Percentiles rank a stretch among this genome's conserved stretches.
phyloP scores from a whole-genome alignment of 2,797 vertebrate species.

The Steatocranus sp. region DNA sequence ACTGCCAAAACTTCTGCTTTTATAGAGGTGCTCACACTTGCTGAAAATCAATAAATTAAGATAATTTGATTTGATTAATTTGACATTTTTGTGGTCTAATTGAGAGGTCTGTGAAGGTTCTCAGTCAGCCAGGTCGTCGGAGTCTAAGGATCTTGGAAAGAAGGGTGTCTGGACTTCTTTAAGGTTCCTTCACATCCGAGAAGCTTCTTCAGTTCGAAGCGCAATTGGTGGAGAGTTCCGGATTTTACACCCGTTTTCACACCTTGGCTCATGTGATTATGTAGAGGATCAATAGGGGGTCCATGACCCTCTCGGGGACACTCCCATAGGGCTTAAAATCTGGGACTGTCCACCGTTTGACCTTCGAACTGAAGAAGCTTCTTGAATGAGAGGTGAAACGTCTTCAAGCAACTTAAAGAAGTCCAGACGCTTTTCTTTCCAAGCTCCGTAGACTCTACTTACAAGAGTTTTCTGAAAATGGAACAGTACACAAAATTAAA shows the following conservation, averaged over 20 bases:
- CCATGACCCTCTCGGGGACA: not conserved
- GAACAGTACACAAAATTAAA: not conserved
- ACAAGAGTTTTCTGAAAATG: not conserved
- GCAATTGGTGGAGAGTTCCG: not conserved
- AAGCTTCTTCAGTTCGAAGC: not conserved
- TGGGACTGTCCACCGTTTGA: not conserved
- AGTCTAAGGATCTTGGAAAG: not conserved
- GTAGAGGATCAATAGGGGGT: not conserved
- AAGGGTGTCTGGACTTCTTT: not conserved
- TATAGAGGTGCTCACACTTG: not conserved
- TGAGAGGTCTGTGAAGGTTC: not conserved
- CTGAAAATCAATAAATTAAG: not conserved
- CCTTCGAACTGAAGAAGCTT: not conserved
- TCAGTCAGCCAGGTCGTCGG: not conserved
- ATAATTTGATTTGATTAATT: not conserved
- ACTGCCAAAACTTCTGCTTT: not conserved
- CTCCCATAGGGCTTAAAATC: not conserved
- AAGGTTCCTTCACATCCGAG: not conserved
- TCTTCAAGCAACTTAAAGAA: not conserved
- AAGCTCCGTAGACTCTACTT: not conserved
- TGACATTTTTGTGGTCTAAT: not conserved
- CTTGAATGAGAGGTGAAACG: not conserved
- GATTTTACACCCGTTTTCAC: not conserved
- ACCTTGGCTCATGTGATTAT: not conserved
- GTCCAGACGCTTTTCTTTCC: not conserved